Evolutionary conservation across 2,888 invertebrate genomes (phyloP).

Genomic region (Caenorhabditis becei): DNA sequence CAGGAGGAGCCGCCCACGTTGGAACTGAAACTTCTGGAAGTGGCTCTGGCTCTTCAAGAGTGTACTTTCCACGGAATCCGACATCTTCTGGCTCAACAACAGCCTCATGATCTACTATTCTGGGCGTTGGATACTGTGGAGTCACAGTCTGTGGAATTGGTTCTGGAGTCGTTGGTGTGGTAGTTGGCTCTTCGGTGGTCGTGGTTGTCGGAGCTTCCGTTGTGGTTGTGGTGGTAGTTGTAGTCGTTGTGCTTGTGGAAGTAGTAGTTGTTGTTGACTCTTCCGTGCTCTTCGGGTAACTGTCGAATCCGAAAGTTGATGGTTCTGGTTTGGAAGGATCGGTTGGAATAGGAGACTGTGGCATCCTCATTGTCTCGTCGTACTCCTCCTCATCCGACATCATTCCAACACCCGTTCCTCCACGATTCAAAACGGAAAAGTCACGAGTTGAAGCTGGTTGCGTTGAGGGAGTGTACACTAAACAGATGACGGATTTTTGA

Average conservation of each 20-base stretch:
- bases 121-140: slow-evolving; percentile 25
- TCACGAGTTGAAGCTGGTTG: slow-evolving; percentile 16
- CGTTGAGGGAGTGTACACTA: slow-evolving; percentile 5
- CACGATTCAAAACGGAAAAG: slow-evolving; percentile 46
- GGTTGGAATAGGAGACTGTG: slow-evolving; percentile 38
- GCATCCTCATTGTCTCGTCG: slow-evolving; percentile 34
- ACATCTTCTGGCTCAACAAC: slow-evolving; percentile 47
- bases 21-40: slow-evolving; percentile 48
- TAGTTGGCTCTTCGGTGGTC: slow-evolving; percentile 21
- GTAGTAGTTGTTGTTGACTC: slow-evolving; percentile 27
- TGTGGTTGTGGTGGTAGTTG: slow-evolving; percentile 27
- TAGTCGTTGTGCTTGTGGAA: slow-evolving; percentile 23
- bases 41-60: slow-evolving; percentile 49
- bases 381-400: slow-evolving; percentile 37
- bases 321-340: slow-evolving; percentile 18
- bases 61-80: slow-evolving; percentile 31
- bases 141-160: slow-evolving; percentile 44
- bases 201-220: slow-evolving; percentile 36
- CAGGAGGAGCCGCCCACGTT: slow-evolving; percentile 42
- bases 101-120: slow-evolving; percentile 39
- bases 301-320: slow-evolving; percentile 46
- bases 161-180: slow-evolving; percentile 19
- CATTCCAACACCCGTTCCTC: slow-evolving; percentile 47
- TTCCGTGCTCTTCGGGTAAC: slow-evolving; percentile 45
- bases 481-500: too few species aligned